Conservation (phyloP, 2,797 vertebrate species). For the Galago senegalensis region DNA sequence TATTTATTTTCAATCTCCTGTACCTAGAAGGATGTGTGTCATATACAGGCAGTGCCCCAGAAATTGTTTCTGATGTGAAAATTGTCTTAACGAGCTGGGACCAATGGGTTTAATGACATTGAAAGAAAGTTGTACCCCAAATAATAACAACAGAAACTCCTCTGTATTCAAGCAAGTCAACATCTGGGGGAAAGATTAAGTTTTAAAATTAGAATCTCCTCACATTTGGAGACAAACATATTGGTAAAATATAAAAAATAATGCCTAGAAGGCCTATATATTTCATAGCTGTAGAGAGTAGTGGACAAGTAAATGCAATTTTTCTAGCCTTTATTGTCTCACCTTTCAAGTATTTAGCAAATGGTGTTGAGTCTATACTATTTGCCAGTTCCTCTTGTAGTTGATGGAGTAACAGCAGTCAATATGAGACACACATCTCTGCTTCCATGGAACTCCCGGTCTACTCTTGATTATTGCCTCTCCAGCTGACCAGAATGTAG, state of each 20-base stretch:
- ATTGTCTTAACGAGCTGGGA: neutral
- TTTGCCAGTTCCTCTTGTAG: neutral
- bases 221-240: conserved; percentile 20
- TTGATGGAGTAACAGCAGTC: neutral
- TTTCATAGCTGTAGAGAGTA: neutral
- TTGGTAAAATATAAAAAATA: conserved; percentile 21
- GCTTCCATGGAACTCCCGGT: neutral
- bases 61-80: neutral
- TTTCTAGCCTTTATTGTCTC: neutral
- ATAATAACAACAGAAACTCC: neutral
- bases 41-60: neutral
- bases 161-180: neutral
- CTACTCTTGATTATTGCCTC: neutral
- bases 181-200: neutral
- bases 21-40: neutral
- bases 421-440: neutral
- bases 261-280: neutral
- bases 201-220: neutral
- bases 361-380: neutral
- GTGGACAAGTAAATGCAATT: neutral
- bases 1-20: neutral
- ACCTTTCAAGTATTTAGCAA: neutral
- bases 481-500: neutral
- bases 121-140: neutral
- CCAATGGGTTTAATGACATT: neutral